phyloP scores from a whole-genome alignment of 2,113 vertebrate species.

The Steatornis caripensis region DNA sequence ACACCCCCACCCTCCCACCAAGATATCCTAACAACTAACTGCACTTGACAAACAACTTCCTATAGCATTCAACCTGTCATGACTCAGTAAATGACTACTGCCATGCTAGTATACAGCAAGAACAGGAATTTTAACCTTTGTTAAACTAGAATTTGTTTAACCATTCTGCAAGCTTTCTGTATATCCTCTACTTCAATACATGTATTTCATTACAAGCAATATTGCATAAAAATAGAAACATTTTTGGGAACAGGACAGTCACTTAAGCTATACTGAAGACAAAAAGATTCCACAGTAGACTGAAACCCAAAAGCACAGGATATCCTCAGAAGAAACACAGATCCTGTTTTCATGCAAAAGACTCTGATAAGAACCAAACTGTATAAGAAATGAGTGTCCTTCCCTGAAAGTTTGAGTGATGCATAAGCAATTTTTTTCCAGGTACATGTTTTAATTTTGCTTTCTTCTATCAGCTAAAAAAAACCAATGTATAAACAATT shows the following conservation, averaged over 20 bases:
- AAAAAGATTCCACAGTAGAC: neutral
- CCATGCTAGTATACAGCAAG: neutral
- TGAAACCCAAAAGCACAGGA: conserved; percentile 1
- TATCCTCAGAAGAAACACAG: neutral
- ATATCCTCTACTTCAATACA: neutral
- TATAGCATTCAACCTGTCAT: neutral
- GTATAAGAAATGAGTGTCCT: neutral
- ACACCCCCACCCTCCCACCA: too few species aligned
- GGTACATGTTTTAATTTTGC: neutral
- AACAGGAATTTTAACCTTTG: neutral
- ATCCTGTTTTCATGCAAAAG: neutral
- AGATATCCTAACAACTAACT: neutral
- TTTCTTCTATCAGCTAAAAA: neutral
- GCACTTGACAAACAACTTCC: neutral
- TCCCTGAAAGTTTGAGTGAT: neutral
- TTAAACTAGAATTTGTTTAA: neutral
- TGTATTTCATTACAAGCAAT: neutral
- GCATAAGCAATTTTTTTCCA: neutral
- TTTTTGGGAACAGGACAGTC: neutral
- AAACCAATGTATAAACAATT: neutral
- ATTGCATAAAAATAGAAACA: neutral
- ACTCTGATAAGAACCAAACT: neutral
- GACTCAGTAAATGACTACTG: neutral
- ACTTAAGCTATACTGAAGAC: neutral
- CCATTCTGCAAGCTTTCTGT: neutral